These are phyloP conservation scores for Arctocebus calabarensis DNA, from an alignment of 2,797 vertebrate species.

Conservation along the genomic window DNA sequence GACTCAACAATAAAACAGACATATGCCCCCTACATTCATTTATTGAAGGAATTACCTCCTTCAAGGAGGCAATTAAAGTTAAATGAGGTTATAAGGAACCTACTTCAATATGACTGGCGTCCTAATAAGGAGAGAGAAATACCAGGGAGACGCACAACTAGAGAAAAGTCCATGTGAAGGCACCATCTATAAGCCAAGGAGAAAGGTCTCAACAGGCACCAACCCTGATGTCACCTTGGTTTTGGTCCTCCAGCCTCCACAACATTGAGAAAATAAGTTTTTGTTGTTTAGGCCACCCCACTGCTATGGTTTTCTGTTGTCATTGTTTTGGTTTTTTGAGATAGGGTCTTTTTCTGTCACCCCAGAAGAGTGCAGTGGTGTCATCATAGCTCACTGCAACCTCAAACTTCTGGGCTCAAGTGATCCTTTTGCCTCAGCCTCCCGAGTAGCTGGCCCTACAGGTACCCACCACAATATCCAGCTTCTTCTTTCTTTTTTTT, in stretches of 20 bases:
- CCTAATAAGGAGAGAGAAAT: neutral
- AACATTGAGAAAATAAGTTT: neutral
- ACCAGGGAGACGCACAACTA: neutral
- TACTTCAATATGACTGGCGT: neutral
- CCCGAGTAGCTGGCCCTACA: too few relatives aligned
- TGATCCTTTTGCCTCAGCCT: too few relatives aligned
- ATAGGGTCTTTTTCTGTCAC: too few relatives aligned
- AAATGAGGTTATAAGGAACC: neutral
- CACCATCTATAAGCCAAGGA: neutral
- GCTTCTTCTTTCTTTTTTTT: too few relatives aligned
- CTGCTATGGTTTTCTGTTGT: neutral
- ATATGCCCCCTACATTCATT: neutral
- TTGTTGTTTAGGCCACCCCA: neutral
- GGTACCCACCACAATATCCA: too few relatives aligned
- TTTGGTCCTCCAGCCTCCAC: neutral
- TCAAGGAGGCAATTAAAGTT: neutral
- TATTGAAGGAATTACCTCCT: neutral
- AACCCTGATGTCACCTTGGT: neutral
- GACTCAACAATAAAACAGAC: conserved; percentile 8
- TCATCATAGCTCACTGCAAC: too few relatives aligned
- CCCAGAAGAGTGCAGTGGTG: too few relatives aligned
- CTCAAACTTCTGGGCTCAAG: too few relatives aligned
- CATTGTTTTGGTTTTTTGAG: too few relatives aligned
- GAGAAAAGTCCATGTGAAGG: neutral
- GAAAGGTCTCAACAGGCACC: neutral